phyloP scores from a whole-genome alignment of 1,140 invertebrate species.

The Cepaea nemoralis region DNA sequence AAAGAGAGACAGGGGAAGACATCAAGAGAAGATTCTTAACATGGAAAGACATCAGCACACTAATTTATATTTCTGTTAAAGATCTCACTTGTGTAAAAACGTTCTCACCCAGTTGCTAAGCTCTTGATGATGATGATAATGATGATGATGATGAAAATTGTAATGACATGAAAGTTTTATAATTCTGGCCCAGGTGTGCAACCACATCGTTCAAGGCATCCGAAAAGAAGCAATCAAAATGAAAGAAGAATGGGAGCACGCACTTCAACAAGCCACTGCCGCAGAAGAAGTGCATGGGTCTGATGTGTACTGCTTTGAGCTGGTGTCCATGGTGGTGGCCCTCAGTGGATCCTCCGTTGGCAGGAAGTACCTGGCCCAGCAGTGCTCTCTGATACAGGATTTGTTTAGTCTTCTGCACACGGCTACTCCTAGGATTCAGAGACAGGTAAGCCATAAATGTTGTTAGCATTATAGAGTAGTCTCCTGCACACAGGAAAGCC shows the following conservation, averaged over 20 bases:
- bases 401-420: slow-evolving; percentile 90
- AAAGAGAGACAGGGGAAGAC: too few species aligned
- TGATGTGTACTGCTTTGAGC: slow-evolving; percentile 97
- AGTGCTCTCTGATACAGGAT: slow-evolving; percentile 86
- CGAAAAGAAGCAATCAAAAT: slow-evolving; percentile 86
- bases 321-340: slow-evolving; percentile 92
- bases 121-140: too few species aligned
- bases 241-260: slow-evolving; percentile 88
- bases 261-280: slow-evolving; percentile 41
- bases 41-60: too few species aligned
- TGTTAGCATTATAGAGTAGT: too few species aligned
- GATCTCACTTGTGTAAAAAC: too few species aligned
- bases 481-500: too few species aligned
- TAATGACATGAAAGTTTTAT: too few species aligned
- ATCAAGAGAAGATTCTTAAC: too few species aligned
- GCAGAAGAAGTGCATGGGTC: slow-evolving; percentile 64
- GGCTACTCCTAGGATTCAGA: slow-evolving; percentile 91
- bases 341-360: slow-evolving; percentile 93
- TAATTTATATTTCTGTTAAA: too few species aligned
- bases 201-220: slow-evolving; percentile 94
- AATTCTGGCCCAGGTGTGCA: slow-evolving; percentile 80
- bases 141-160: too few species aligned
- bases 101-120: too few species aligned
- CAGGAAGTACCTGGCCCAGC: slow-evolving; percentile 89
- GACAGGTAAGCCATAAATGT: slow-evolving; percentile 83